Percentiles rank a stretch among this genome's conserved stretches.
Conservation (phyloP, 2,888 invertebrate species). For the Himalopsyche japonica region DNA sequence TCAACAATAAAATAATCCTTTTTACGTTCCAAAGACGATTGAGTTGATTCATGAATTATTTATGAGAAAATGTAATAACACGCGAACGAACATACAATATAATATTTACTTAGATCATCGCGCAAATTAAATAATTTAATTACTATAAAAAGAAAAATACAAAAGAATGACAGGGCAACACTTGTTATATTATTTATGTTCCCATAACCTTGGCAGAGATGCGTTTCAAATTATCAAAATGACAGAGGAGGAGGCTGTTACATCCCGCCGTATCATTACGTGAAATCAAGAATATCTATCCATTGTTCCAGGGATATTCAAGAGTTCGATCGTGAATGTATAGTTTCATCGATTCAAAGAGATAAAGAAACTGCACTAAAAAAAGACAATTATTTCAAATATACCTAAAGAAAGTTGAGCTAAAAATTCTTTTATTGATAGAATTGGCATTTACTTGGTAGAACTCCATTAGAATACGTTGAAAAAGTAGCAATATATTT, state of each 20-base stretch:
- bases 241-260: background rate
- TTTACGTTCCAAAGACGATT: background rate
- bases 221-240: background rate
- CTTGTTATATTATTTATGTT: background rate
- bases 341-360: too few species aligned
- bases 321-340: too few species aligned
- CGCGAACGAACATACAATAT: background rate
- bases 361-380: too few species aligned
- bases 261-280: background rate
- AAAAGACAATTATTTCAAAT: too few species aligned
- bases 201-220: background rate
- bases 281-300: background rate
- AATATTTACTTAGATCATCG: background rate
- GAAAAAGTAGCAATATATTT: too few species aligned
- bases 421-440: too few species aligned
- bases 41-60: background rate
- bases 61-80: background rate
- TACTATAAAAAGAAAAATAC: background rate
- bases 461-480: too few species aligned
- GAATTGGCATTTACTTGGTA: too few species aligned
- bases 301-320: too few species aligned
- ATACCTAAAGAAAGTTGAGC: too few species aligned
- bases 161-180: background rate
- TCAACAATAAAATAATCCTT: too few species aligned
- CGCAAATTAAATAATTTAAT: background rate